Evolutionary conservation across 2,797 vertebrate species (phyloP).

Genomic region (Silurus lanzhouensis): DNA sequence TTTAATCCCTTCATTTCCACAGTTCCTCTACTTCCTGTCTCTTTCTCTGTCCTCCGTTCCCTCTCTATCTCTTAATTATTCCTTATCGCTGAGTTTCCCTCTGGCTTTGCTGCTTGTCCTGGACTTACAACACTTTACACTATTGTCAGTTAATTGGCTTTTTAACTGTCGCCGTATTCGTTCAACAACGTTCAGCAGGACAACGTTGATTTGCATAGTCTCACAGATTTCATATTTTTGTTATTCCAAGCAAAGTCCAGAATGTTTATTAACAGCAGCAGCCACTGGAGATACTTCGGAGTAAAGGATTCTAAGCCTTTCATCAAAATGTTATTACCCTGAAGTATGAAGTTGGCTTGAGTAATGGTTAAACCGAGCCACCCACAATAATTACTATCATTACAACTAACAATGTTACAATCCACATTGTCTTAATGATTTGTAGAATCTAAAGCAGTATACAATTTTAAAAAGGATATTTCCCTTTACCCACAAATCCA

Average conservation of each 20-base stretch:
- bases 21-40: constrained; percentile 77
- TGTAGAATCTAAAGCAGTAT: constrained; percentile 35
- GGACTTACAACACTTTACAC: not conserved
- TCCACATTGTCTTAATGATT: not conserved
- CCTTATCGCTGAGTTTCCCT: constrained; percentile 69
- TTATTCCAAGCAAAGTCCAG: not conserved
- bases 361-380: constrained; percentile 86
- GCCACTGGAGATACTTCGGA: constrained; percentile 83
- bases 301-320: constrained; percentile 69
- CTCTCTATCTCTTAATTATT: constrained; percentile 53
- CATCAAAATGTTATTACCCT: too few relatives aligned
- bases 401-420: not conserved
- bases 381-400: not conserved
- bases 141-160: not conserved
- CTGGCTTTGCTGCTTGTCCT: constrained; percentile 85
- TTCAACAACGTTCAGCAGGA: not conserved
- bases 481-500: constrained; percentile 1
- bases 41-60: constrained; percentile 68
- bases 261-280: constrained; percentile 83
- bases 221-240: constrained; percentile 70
- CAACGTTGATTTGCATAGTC: not conserved
- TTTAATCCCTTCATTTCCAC: constrained; percentile 54
- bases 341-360: constrained; percentile 68
- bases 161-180: not conserved
- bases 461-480: not conserved